These are phyloP conservation scores for Pentamera pediparva DNA, from an alignment of 53 echinoderm and acorn worm genomes.

Conservation along the genomic window DNA sequence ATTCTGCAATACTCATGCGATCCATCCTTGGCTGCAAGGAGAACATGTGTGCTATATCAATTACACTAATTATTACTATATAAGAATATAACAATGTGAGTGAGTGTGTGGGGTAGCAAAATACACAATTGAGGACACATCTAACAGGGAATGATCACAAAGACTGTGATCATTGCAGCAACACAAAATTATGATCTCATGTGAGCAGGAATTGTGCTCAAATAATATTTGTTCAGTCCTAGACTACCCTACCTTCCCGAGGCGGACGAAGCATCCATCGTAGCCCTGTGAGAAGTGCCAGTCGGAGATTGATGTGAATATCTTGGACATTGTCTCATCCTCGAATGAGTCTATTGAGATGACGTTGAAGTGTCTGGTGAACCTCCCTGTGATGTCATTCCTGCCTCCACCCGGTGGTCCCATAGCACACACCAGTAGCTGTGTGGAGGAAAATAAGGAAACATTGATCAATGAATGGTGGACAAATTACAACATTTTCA, in stretches of 20 bases:
- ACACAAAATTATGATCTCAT: no score
- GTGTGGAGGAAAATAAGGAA: neutral
- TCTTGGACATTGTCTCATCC: constrained; percentile 86
- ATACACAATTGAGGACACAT: no score
- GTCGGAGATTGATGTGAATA: constrained; percentile 87
- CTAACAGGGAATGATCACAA: neutral
- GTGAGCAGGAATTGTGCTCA: no score
- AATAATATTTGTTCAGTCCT: neutral
- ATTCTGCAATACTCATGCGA: no score
- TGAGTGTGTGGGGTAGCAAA: no score
- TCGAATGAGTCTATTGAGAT: constrained; percentile 95
- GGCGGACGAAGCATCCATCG: constrained; percentile 64
- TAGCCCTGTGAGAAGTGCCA: constrained; percentile 94
- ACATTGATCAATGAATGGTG: neutral
- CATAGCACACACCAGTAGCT: constrained; percentile 86
- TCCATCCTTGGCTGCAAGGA: no score
- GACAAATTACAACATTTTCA: neutral
- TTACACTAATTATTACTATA: no score
- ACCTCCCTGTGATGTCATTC: constrained; percentile 92
- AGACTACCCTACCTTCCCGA: constrained; percentile 66
- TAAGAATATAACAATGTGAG: no score
- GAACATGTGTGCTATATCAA: no score
- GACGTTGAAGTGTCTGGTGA: constrained; percentile 94
- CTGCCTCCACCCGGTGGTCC: constrained; percentile 97
- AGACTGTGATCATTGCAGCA: neutral